Evolutionary conservation across 2,888 invertebrate genomes (phyloP).

Genomic region (Nomada ruficornis): DNA sequence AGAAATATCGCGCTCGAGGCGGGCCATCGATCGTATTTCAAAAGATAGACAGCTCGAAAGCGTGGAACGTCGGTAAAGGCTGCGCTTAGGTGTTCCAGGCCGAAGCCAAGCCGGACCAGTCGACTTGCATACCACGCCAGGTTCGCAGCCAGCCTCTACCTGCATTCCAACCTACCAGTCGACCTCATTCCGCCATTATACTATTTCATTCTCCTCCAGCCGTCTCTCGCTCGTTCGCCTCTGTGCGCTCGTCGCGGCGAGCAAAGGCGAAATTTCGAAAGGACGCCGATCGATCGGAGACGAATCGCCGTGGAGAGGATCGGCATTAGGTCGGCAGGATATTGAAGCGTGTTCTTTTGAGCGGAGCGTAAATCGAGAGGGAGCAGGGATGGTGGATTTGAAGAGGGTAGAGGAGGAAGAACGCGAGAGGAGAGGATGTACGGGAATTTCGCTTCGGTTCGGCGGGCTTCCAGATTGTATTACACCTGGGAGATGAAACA

Average conservation of each 20-base stretch:
- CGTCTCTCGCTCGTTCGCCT: slow-evolving; percentile 7
- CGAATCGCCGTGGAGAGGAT: neutral
- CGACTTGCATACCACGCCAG: slow-evolving; percentile 75
- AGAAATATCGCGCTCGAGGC: slow-evolving; percentile 23
- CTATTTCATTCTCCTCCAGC: slow-evolving; percentile 75
- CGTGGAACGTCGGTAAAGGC: slow-evolving; percentile 46
- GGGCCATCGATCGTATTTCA: slow-evolving; percentile 51
- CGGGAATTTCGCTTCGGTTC: no score
- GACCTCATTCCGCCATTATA: slow-evolving; percentile 81
- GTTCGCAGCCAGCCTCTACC: slow-evolving; percentile 78
- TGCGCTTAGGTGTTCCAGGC: slow-evolving; percentile 62
- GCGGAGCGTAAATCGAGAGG: no score
- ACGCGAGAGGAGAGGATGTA: no score
- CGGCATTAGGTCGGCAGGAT: no score
- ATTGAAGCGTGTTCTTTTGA: no score
- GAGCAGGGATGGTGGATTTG: no score
- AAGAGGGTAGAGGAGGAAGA: no score
- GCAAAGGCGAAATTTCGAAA: slow-evolving; percentile 26
- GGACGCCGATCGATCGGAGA: neutral
- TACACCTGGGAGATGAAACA: no score
- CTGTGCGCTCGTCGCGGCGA: slow-evolving; percentile 2
- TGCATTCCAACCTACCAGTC: slow-evolving; percentile 81
- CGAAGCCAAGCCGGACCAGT: slow-evolving; percentile 68
- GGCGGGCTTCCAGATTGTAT: no score
- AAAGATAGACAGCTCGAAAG: slow-evolving; percentile 52